Evolutionary conservation across 1,140 invertebrate species (phyloP), one percentile per base, ranked within the genome.

Genomic region (Rhyzopertha dominica): DNA sequence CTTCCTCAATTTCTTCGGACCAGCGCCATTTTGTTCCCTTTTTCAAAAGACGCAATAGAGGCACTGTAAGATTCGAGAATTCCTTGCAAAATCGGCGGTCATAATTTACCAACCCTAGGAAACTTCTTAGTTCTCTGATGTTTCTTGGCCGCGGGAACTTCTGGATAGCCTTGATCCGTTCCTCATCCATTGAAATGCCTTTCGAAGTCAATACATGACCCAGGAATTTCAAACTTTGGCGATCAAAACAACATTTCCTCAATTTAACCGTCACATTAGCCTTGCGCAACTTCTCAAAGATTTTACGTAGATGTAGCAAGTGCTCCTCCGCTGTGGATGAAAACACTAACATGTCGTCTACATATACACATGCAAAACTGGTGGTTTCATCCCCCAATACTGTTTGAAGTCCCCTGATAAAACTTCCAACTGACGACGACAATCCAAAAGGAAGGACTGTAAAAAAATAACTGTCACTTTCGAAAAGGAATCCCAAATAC

Each of bases 161-260:
- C 31, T 41, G 28, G 24, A 41, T 41, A 5, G 39, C 24, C 4
- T 4, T 4, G 17, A 41, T 41, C n/a, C 39, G 26, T 8, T 13
- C 8, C 4, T 24, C 24, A 18, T 41, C 24, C 1, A 41, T 31
- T 7, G 4, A 9, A 3, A 41, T 18, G 8, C 32, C 32, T 35
- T 35, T 10, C 8, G 32, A 16, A 2, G 37, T 3, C n/a, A 39
- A 12, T 25, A 25, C 25, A n/a, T 39, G 16, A 12, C 37, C 20
- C 2, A 39, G 3, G 16, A 39, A 32, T 2, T 32, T 70, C 68
- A 62, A 26, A 56, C 61, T 54, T 18, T 51, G 19, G 10, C n/a
- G n/a, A n/a, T n/a, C n/a, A n/a, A n/a, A n/a, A n/a, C n/a, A n/a
- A n/a, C n/a, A n/a, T n/a, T n/a, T n/a, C n/a, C n/a, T 37, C 2